phyloP scores from a whole-genome alignment of 1,140 invertebrate genomes.

The Nasonia longicornis region DNA sequence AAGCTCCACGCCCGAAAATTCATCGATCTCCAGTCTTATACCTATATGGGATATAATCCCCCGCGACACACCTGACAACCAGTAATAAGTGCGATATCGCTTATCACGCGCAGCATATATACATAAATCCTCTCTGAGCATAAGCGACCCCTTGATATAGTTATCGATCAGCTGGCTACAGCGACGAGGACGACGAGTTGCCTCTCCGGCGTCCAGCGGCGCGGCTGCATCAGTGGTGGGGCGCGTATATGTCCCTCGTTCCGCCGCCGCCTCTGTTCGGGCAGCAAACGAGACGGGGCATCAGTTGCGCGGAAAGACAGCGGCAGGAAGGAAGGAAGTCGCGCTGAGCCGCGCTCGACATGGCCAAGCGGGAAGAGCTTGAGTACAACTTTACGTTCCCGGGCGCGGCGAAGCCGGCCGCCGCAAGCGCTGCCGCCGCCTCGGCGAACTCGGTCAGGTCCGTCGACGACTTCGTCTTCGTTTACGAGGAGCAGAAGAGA shows the following conservation, averaged over 20 bases:
- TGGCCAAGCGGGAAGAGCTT: background rate
- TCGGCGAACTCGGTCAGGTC: background rate
- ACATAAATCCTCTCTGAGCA: background rate
- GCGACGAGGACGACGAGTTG: background rate
- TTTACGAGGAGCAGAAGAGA: constrained; percentile 69
- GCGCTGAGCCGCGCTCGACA: background rate
- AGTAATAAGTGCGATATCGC: too few species aligned
- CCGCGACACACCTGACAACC: background rate
- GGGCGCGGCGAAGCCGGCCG: background rate
- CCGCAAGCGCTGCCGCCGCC: background rate
- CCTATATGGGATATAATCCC: background rate
- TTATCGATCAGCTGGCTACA: background rate
- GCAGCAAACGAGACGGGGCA: too few species aligned
- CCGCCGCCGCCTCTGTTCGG: background rate
- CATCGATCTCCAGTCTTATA: background rate
- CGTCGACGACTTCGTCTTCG: constrained; percentile 40
- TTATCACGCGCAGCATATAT: too few species aligned
- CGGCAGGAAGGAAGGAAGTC: background rate
- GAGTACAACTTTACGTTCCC: constrained; percentile 28
- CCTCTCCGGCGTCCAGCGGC: too few species aligned
- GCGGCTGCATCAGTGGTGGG: background rate
- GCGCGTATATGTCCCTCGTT: background rate
- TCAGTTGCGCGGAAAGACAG: background rate
- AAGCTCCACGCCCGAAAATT: too few species aligned
- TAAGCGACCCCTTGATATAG: background rate